Evolutionary conservation across 2,797 vertebrate species (phyloP).

Genomic region (Sorex maritimensis): DNA sequence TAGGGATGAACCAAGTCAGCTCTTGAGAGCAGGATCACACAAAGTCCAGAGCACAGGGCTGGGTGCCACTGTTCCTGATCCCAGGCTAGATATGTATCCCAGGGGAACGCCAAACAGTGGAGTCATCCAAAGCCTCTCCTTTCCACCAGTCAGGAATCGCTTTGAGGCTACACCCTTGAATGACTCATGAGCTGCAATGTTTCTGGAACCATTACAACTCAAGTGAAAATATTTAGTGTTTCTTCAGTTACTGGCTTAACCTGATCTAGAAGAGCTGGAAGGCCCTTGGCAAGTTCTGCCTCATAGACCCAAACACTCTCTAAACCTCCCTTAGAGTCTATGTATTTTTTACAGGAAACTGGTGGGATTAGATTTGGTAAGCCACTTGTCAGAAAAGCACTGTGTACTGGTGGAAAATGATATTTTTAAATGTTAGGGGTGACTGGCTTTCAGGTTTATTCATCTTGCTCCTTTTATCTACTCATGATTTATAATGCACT

Average conservation of each 20-base stretch:
- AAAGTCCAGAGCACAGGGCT: neutral
- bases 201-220: conserved; percentile 50
- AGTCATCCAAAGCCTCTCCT: conserved; percentile 33
- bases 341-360: conserved; percentile 39
- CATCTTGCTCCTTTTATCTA: conserved; percentile 31
- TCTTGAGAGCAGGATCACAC: neutral
- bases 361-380: neutral
- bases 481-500: neutral
- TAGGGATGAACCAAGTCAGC: neutral
- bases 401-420: too few species aligned
- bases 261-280: conserved; percentile 26
- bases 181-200: conserved; percentile 22
- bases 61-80: neutral
- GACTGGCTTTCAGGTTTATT: neutral
- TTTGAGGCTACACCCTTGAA: conserved; percentile 42
- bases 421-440: neutral
- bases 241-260: conserved; percentile 54
- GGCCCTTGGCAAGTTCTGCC: neutral
- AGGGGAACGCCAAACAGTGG: conserved; percentile 40
- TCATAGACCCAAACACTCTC: neutral
- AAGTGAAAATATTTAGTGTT: conserved; percentile 15
- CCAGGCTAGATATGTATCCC: neutral
- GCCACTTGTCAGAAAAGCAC: too few species aligned
- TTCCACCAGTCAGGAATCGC: conserved; percentile 53
- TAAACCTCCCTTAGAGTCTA: neutral